Evolutionary conservation across 2,113 vertebrate species (phyloP), one percentile per base, ranked within the genome.

Genomic region (Cottus gobio): DNA sequence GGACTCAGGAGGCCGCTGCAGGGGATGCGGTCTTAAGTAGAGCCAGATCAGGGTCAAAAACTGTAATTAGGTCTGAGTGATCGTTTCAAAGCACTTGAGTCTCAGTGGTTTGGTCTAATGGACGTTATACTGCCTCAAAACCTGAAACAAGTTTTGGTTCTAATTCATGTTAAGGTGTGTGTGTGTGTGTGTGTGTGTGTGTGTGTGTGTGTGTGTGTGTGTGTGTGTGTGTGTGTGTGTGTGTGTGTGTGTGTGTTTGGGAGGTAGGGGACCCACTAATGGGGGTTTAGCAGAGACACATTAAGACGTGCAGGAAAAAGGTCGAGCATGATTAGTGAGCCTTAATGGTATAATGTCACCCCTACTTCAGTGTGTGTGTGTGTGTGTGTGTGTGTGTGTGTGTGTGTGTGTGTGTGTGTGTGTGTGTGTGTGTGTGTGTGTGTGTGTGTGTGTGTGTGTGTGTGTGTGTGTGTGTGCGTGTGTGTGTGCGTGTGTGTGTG

Each of bases 231-330:
- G 42, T 60, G 39, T 58, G 64, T 46, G 63, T 68, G 31, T 63
- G 60, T 7, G 75, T 36, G 65, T 24, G 54, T 36, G 66, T 69
- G 42, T 71, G 39, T 28, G 61, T 66, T 26, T 70, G 34, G 58
- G 52, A 24, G 15, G 7, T n/a, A n/a, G 42, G 20, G 70, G 65
- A 24, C 46, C 46, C 48, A 75, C 71, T 87, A 71, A 77, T 90
- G 84, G 91, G 82, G 67, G 31, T 85, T 76, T 80, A 48, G 73
- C 61, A 62, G 80, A 77, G 73, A 80, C 73, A 67, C 80, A 80
- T 85, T 87, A 75, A 75, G 79, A 73, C 44, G 30, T 76, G 80
- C 69, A 71, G 85, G 73, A 54, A 85, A 86, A 70, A 28, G 73
- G 75, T 65, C 4, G 46, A 71, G 54, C 37, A 1, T 90, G 88